Evolutionary conservation across 53 echinoderm and acorn worm species (phyloP).

Genomic region (Mesocentrotus franciscanus): DNA sequence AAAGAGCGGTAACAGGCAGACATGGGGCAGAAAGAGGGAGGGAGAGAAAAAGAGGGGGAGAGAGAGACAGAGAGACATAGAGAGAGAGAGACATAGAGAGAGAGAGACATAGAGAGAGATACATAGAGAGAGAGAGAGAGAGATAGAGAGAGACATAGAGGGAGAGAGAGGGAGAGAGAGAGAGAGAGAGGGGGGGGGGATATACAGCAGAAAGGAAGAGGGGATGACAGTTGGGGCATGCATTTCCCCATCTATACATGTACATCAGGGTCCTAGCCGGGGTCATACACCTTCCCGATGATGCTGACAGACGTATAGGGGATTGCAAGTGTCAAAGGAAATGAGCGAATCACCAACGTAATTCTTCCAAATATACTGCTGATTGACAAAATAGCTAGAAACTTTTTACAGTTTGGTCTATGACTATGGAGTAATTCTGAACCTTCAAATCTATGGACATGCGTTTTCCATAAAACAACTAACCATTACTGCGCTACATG

Average conservation of each 20-base stretch:
- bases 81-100: constrained; percentile 52
- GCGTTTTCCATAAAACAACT: too few species aligned
- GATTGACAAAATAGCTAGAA: not conserved
- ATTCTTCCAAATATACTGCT: constrained; percentile 17
- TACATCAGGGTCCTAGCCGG: not conserved
- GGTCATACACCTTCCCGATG: not conserved
- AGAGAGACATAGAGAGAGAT: constrained; percentile 44
- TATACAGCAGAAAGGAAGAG: not conserved
- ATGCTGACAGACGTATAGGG: not conserved
- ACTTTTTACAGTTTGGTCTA: not conserved
- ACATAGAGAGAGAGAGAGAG: not conserved
- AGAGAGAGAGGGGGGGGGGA: not conserved
- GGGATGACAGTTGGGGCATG: not conserved
- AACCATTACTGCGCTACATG: too few species aligned
- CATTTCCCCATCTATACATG: not conserved
- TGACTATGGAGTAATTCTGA: too few species aligned
- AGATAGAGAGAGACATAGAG: not conserved
- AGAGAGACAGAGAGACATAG: not conserved
- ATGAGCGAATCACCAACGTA: not conserved
- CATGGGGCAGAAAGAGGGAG: not conserved
- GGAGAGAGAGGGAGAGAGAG: constrained; percentile 26
- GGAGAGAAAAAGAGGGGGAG: not conserved
- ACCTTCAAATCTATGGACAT: too few species aligned
- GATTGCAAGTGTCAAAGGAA: constrained; percentile 7
- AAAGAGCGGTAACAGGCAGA: not conserved